Conservation (phyloP, 2,888 invertebrate species). For the Hydraecia micacea region DNA sequence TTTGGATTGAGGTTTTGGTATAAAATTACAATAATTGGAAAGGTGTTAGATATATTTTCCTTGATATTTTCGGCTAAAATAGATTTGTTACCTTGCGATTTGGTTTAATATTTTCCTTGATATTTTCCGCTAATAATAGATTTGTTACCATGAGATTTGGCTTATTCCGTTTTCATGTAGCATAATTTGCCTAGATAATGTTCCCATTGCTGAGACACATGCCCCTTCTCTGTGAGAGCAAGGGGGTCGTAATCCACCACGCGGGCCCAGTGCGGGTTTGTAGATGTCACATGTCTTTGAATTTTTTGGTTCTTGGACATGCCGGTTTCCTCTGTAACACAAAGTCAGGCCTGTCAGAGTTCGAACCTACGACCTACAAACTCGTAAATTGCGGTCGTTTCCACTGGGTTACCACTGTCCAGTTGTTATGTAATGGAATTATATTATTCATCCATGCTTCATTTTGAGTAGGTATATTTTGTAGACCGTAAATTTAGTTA, state of each 20-base stretch:
- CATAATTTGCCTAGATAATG: background rate
- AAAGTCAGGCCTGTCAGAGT: background rate
- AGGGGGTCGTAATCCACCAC: too few species aligned
- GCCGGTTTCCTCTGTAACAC: background rate
- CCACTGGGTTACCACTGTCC: background rate
- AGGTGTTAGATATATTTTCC: slow-evolving; percentile 20
- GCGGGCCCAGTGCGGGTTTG: too few species aligned
- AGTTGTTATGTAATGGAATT: background rate
- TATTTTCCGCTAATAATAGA: slow-evolving; percentile 15
- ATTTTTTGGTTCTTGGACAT: background rate
- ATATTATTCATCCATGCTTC: background rate
- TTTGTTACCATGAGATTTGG: background rate
- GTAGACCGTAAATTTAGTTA: background rate
- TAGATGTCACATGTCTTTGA: too few species aligned
- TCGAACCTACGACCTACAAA: background rate
- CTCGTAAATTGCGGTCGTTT: background rate
- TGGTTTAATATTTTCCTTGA: background rate
- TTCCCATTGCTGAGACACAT: background rate
- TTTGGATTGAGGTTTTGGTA: slow-evolving; percentile 60
- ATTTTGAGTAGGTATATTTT: background rate
- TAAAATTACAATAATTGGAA: slow-evolving; percentile 39
- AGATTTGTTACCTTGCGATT: background rate
- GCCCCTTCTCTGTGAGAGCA: background rate
- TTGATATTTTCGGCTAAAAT: slow-evolving; percentile 26
- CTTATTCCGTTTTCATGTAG: background rate